phyloP scores from a whole-genome alignment of 2,113 vertebrate genomes.

The Rhadina sibilatrix region DNA sequence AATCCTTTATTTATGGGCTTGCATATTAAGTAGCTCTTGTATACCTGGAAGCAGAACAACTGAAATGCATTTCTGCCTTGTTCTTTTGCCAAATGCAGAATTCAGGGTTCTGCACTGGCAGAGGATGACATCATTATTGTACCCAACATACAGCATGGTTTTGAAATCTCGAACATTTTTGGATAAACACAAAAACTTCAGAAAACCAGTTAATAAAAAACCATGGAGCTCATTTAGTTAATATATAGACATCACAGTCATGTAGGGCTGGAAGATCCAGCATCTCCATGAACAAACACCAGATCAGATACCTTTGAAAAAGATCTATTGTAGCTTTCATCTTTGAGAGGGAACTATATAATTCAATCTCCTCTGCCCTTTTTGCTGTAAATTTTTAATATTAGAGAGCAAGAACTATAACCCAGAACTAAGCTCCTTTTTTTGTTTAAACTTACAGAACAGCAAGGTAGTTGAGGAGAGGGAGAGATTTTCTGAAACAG shows the following conservation, averaged over 20 bases:
- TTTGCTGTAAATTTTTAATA: not conserved
- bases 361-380: not conserved
- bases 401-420: not conserved
- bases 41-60: not conserved
- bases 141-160: not conserved
- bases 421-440: not conserved
- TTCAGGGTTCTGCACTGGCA: not conserved
- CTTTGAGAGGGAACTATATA: not conserved
- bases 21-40: not conserved
- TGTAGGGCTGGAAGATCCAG: not conserved
- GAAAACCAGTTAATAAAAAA: not conserved
- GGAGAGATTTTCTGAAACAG: not conserved
- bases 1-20: not conserved
- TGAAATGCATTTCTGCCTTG: not conserved
- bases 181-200: not conserved
- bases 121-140: not conserved
- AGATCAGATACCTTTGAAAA: not conserved
- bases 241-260: not conserved
- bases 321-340: not conserved
- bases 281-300: not conserved
- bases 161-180: not conserved
- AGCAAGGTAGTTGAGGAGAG: not conserved
- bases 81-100: not conserved
- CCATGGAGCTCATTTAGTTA: not conserved
- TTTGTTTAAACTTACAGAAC: not conserved